Conservation (phyloP, 2,797 vertebrate genomes). For the Protosalanx chinensis region DNA sequence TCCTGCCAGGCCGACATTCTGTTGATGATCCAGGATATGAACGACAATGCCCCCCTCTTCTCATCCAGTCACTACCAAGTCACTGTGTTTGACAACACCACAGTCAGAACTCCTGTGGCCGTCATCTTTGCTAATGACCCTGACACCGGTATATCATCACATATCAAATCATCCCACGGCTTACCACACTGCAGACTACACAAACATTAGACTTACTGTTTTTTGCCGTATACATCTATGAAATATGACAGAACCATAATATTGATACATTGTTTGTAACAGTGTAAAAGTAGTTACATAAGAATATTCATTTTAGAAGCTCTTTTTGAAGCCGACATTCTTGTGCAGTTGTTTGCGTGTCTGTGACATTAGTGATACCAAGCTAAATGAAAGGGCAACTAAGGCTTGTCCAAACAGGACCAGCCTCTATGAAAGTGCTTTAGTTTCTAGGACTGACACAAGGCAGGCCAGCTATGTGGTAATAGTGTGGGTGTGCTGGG, state of each 20-base stretch:
- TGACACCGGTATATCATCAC: slow-evolving; percentile 81
- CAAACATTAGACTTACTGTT: not conserved
- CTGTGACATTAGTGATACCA: slow-evolving; percentile 3
- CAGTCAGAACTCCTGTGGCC: slow-evolving; percentile 84
- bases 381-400: slow-evolving; percentile 8
- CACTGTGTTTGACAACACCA: slow-evolving; percentile 94
- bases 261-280: too few species aligned
- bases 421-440: not conserved
- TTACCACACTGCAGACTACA: not conserved
- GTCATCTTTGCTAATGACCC: slow-evolving; percentile 90
- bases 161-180: not conserved
- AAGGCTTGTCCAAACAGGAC: slow-evolving; percentile 1
- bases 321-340: not conserved
- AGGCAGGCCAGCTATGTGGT: slow-evolving; percentile 21
- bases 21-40: slow-evolving; percentile 84
- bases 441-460: slow-evolving; percentile 8
- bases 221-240: too few species aligned
- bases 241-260: too few species aligned
- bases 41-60: slow-evolving; percentile 90
- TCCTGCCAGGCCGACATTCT: slow-evolving; percentile 89
- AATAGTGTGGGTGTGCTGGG: slow-evolving; percentile 24
- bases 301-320: not conserved
- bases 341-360: not conserved
- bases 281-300: too few species aligned
- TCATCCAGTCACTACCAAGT: slow-evolving; percentile 85